These are phyloP conservation scores for Penaeus indicus DNA, from an alignment of 1,140 invertebrate genomes.

Conservation along the genomic window DNA sequence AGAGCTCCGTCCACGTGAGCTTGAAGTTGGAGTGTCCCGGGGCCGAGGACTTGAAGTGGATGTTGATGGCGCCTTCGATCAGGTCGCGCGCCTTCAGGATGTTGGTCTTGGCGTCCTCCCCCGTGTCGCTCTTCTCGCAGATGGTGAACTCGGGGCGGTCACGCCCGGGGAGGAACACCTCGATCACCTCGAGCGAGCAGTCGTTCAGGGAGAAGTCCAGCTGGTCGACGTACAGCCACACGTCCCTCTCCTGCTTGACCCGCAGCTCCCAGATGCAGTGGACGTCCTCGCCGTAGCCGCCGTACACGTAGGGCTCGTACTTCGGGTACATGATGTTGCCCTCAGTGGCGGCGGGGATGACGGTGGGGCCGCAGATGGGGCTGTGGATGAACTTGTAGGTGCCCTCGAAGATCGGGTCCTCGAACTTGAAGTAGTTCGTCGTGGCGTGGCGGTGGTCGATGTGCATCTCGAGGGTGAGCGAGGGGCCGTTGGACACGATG, in stretches of 20 bases:
- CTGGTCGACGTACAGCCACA: constrained; percentile 88
- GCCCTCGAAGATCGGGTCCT: constrained; percentile 84
- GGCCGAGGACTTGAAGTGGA: constrained; percentile 76
- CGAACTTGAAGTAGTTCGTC: constrained; percentile 87
- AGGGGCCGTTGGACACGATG: constrained; percentile 82
- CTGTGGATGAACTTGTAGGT: constrained; percentile 89
- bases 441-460: constrained; percentile 86
- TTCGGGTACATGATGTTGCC: constrained; percentile 85
- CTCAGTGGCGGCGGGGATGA: constrained; percentile 81
- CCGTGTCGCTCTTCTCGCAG: constrained; percentile 59
- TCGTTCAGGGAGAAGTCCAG: constrained; percentile 79
- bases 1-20: constrained; percentile 90
- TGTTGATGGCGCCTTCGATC: constrained; percentile 69
- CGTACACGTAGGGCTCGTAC: constrained; percentile 77
- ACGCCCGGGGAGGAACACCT: constrained; percentile 51
- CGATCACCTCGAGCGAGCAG: constrained; percentile 62
- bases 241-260: constrained; percentile 83
- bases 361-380: constrained; percentile 85
- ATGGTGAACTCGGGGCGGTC: constrained; percentile 64
- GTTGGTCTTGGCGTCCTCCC: constrained; percentile 72
- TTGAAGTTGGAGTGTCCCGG: constrained; percentile 83
- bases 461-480: constrained; percentile 82
- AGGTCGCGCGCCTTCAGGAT: constrained; percentile 81
- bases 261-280: constrained; percentile 88
- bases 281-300: constrained; percentile 82